Conservation (phyloP, 2,113 vertebrate species). For the Lophochroa leadbeateri region DNA sequence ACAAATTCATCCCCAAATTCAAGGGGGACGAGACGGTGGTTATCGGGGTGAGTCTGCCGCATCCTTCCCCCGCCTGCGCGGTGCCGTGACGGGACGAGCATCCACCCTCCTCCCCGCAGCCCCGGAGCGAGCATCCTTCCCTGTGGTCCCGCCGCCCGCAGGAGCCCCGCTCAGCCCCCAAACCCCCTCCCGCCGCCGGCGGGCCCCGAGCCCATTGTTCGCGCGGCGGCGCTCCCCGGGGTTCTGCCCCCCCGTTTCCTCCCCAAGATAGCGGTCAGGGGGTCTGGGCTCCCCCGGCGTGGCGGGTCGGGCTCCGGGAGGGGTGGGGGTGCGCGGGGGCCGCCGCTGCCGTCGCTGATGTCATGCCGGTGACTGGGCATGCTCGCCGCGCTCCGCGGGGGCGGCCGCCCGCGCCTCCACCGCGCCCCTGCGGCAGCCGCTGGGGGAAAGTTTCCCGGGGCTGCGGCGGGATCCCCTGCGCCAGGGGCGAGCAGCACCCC, state of each 20-base stretch:
- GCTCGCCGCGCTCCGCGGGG: constrained; percentile 57
- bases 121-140: background rate
- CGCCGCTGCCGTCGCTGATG: constrained; percentile 56
- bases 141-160: background rate
- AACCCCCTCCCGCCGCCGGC: background rate
- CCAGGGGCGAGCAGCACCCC: no score
- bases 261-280: no score
- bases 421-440: constrained; percentile 28
- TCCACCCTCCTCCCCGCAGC: no score
- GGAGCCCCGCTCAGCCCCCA: background rate
- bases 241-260: no score
- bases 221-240: background rate
- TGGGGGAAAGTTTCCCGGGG: background rate
- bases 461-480: background rate
- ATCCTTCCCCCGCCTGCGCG: background rate
- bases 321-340: background rate
- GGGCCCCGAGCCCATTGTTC: background rate
- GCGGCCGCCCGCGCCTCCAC: constrained; percentile 1
- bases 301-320: background rate
- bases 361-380: constrained; percentile 76
- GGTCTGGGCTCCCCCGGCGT: background rate
- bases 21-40: constrained; percentile 92
- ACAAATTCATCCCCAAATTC: constrained; percentile 90
- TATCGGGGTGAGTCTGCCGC: constrained; percentile 82
- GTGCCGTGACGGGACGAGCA: background rate